Evolutionary conservation across 2,888 invertebrate species (phyloP).

Genomic region (Fragum fragum): DNA sequence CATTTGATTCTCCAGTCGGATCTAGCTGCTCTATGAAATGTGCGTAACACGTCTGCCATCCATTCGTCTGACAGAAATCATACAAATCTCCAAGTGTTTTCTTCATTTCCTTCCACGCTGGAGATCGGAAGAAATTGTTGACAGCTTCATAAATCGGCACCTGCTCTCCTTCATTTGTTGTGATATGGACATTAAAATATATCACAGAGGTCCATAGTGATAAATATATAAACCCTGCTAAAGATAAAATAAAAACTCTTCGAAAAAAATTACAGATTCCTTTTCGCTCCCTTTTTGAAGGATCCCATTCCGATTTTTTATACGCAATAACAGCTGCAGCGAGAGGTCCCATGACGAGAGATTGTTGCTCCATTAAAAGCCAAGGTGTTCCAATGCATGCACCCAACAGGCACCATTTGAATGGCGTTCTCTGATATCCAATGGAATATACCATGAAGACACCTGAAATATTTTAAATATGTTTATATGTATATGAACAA

Average conservation of each 20-base stretch:
- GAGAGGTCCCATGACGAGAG: conserved; percentile 68
- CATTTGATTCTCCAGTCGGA: conserved; percentile 96
- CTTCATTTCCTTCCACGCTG: conserved; percentile 92
- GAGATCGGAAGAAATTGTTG: conserved; percentile 93
- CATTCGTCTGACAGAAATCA: conserved; percentile 93
- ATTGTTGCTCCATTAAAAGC: conserved; percentile 75
- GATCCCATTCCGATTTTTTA: conserved; percentile 92
- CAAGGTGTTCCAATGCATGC: conserved; percentile 92
- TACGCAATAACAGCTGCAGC: conserved; percentile 87
- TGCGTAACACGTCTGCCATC: conserved; percentile 95
- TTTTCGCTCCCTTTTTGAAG: conserved; percentile 32
- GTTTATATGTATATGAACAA: too few species aligned
- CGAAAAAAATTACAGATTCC: conserved; percentile 52
- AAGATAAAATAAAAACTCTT: conserved; percentile 41
- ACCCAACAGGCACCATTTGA: conserved; percentile 91
- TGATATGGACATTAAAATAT: conserved; percentile 54
- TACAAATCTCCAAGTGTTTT: conserved; percentile 91
- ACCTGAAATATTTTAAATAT: conserved; percentile 89
- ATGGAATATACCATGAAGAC: conserved; percentile 97
- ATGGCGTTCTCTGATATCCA: conserved; percentile 92
- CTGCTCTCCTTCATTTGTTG: conserved; percentile 49
- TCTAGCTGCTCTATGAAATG: conserved; percentile 95
- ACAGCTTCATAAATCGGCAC: conserved; percentile 91
- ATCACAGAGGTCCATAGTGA: conserved; percentile 48
- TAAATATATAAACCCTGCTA: conserved; percentile 52